These are phyloP conservation scores for Adineta ricciae DNA, from an alignment of 2,888 invertebrate species.

Conservation along the genomic window DNA sequence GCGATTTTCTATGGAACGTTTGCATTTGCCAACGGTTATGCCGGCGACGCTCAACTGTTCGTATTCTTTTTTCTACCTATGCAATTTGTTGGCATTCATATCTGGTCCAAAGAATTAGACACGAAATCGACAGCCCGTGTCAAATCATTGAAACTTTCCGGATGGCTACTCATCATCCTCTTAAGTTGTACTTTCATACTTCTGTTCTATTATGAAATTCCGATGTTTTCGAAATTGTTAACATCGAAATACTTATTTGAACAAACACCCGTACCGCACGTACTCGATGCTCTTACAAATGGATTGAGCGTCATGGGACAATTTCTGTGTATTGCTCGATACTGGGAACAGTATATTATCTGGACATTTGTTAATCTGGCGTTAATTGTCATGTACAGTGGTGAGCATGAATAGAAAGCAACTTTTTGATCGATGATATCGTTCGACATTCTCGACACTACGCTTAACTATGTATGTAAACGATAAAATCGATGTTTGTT, in stretches of 20 bases:
- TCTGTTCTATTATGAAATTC: conserved; percentile 9
- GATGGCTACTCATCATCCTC: not conserved
- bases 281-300: not conserved
- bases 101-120: conserved; percentile 2
- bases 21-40: conserved; percentile 17
- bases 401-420: not conserved
- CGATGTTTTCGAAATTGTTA: not conserved
- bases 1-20: not conserved
- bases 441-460: no score
- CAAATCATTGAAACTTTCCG: not conserved
- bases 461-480: no score
- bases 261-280: not conserved
- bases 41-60: not conserved
- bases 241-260: not conserved
- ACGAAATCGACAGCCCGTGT: not conserved
- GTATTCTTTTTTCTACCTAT: conserved; percentile 3
- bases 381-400: conserved; percentile 3
- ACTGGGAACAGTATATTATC: conserved; percentile 9
- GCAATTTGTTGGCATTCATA: not conserved
- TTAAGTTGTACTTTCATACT: not conserved
- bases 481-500: not conserved
- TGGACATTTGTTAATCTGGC: not conserved
- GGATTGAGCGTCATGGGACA: not conserved
- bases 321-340: not conserved
- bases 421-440: no score